Evolutionary conservation across 2,113 vertebrate species (phyloP).

Genomic region (Python bivittatus): DNA sequence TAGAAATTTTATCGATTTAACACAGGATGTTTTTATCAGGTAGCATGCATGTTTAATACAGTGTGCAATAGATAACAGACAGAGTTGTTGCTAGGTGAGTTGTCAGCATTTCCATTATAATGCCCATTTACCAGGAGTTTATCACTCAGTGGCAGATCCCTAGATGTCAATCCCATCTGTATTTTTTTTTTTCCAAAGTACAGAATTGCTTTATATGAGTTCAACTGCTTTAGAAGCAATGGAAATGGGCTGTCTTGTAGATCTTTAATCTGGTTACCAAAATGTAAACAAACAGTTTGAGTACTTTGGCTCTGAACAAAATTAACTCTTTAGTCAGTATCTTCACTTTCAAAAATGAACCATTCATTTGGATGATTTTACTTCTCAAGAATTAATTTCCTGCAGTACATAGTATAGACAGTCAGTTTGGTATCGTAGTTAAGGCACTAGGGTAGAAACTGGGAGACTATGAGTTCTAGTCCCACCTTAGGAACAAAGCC

Average conservation of each 20-base stretch:
- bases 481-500: neutral
- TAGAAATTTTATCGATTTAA: conserved; percentile 70
- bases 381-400: neutral
- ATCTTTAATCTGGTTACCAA: neutral
- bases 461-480: neutral
- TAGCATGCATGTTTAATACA: conserved; percentile 61
- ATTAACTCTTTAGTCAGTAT: neutral
- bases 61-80: conserved; percentile 57
- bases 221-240: conserved; percentile 15
- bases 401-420: neutral
- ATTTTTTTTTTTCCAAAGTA: conserved; percentile 19
- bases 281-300: neutral
- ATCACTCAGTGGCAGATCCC: conserved; percentile 54
- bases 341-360: neutral
- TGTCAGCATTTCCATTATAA: conserved; percentile 60
- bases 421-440: neutral
- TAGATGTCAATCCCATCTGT: conserved; percentile 24
- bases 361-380: neutral
- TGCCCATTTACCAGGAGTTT: conserved; percentile 53
- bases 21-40: conserved; percentile 65
- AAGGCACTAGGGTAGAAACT: neutral
- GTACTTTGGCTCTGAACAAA: neutral
- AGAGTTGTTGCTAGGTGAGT: conserved; percentile 46
- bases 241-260: neutral
- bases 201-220: conserved; percentile 47